phyloP scores from a whole-genome alignment of 2,888 invertebrate genomes.

The Parasteatoda lunata region DNA sequence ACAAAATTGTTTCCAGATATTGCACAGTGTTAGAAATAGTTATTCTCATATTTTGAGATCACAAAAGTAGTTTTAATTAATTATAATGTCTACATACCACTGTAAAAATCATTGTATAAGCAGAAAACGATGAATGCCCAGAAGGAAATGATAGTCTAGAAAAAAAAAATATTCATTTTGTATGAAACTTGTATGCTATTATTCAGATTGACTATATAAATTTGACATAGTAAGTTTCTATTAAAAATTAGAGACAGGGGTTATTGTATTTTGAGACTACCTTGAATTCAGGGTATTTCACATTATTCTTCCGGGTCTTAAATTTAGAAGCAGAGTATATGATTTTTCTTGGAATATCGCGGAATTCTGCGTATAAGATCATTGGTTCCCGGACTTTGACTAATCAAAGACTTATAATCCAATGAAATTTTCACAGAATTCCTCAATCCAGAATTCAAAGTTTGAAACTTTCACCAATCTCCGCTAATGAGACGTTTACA shows the following conservation, averaged over 20 bases:
- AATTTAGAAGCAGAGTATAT: not conserved
- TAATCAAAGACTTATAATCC: not conserved
- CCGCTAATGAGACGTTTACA: too few species aligned
- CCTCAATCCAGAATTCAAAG: not conserved
- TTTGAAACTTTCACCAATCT: too few species aligned
- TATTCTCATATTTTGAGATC: too few species aligned
- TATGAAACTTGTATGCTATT: not conserved
- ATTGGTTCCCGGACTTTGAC: too few species aligned
- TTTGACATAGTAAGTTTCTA: not conserved
- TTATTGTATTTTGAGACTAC: too few species aligned
- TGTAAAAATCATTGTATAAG: conserved; percentile 77
- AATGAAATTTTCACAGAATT: not conserved
- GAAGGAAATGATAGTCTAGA: conserved; percentile 88
- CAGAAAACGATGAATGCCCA: conserved; percentile 92
- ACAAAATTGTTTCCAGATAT: too few species aligned
- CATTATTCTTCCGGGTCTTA: too few species aligned
- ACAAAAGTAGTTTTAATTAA: too few species aligned
- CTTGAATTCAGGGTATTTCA: too few species aligned
- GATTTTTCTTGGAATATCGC: not conserved
- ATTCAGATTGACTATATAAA: not conserved
- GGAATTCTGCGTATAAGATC: not conserved
- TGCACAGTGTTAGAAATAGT: too few species aligned
- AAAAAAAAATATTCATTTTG: not conserved
- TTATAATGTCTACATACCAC: conserved; percentile 63
- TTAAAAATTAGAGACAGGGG: too few species aligned